Percentiles rank a stretch among this genome's conserved stretches.
Conservation (phyloP, 2,113 vertebrate genomes). For the Tetrax tetrax region DNA sequence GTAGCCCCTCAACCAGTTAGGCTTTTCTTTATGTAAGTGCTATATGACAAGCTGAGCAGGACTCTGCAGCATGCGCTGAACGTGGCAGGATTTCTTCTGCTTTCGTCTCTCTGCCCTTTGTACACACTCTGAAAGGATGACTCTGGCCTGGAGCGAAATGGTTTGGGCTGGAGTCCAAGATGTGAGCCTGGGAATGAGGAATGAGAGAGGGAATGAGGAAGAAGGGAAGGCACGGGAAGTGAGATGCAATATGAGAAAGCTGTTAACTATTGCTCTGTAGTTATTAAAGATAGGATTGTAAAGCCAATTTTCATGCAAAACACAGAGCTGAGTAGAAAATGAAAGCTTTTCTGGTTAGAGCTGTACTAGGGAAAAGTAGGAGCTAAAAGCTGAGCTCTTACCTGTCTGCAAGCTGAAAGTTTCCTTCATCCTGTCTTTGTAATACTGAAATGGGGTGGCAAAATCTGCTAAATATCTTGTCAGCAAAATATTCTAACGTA, state of each 20-base stretch:
- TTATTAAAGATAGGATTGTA: not conserved
- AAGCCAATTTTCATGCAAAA: not conserved
- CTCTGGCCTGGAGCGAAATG: not conserved
- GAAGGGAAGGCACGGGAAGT: not conserved
- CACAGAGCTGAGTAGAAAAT: not conserved
- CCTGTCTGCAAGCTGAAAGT: not conserved
- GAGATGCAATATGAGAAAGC: not conserved
- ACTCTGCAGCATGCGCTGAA: not conserved
- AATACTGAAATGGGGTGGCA: not conserved
- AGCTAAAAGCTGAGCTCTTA: not conserved
- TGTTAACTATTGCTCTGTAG: not conserved
- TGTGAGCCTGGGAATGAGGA: not conserved
- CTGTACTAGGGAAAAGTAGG: not conserved
- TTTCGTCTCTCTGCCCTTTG: accelerated
- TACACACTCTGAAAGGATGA: not conserved
- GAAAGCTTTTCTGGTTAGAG: not conserved
- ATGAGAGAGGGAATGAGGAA: not conserved
- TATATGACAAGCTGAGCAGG: not conserved
- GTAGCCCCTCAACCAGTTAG: not conserved
- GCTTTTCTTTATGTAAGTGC: not conserved
- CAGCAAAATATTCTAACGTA: not conserved
- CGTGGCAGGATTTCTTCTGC: not conserved
- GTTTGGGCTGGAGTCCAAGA: not conserved
- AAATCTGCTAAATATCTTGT: not conserved
- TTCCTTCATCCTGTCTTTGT: not conserved